Evolutionary conservation across 1,140 invertebrate genomes (phyloP).

Genomic region (Hyles vespertilio): DNA sequence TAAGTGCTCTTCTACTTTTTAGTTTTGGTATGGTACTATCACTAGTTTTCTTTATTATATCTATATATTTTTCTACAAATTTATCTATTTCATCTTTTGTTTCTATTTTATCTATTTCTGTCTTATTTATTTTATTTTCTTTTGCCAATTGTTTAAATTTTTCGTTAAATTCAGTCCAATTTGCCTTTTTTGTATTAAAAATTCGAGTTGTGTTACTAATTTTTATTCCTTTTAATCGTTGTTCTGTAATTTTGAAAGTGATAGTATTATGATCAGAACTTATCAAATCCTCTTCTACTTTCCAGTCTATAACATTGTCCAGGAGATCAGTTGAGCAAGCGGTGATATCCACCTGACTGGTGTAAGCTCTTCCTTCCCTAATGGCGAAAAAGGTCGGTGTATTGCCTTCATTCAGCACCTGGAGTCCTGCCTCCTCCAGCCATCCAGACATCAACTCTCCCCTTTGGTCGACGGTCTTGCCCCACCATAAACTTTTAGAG

Average conservation of each 20-base stretch:
- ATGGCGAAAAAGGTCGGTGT: conserved; percentile 21
- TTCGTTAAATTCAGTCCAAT: too few relatives aligned
- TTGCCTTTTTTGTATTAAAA: too few relatives aligned
- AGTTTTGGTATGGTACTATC: not conserved
- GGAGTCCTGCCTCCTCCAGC: conserved; percentile 7
- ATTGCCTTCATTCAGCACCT: conserved; percentile 13
- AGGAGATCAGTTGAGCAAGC: too few relatives aligned
- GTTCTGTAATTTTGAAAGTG: too few relatives aligned
- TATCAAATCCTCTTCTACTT: too few relatives aligned
- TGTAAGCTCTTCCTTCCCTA: conserved; percentile 1
- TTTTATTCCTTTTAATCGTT: too few relatives aligned
- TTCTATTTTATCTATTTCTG: not conserved
- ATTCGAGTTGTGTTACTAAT: too few relatives aligned
- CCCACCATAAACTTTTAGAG: conserved; percentile 22
- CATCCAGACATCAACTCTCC: conserved; percentile 6
- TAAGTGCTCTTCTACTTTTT: not conserved
- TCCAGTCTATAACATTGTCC: too few relatives aligned
- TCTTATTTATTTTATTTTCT: too few relatives aligned
- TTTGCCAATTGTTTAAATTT: too few relatives aligned
- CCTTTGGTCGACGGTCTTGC: not conserved
- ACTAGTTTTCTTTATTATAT: not conserved
- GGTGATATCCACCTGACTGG: conserved; percentile 12
- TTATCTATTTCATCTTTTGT: not conserved
- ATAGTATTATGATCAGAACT: too few relatives aligned
- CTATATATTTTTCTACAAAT: not conserved